phyloP scores from a whole-genome alignment of 2,888 invertebrate species.

The Anagyrus pseudococci region DNA sequence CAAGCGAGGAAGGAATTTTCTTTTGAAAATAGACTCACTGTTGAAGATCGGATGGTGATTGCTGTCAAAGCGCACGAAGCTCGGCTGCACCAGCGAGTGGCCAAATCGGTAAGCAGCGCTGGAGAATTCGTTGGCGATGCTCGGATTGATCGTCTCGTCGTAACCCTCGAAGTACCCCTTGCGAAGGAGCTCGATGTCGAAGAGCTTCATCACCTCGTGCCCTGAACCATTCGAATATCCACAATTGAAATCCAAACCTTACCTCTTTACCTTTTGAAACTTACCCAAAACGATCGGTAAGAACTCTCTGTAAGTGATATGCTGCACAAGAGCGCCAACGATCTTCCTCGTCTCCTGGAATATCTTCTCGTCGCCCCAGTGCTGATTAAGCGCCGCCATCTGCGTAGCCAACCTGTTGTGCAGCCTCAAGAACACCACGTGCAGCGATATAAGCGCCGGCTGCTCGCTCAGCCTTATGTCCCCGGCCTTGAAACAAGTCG shows the following conservation, averaged over 20 bases:
- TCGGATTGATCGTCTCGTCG: constrained; percentile 73
- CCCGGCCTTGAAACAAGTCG: constrained; percentile 79
- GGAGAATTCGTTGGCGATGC: constrained; percentile 79
- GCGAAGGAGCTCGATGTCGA: constrained; percentile 73
- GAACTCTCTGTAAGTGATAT: constrained; percentile 84
- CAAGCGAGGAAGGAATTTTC: too few species aligned
- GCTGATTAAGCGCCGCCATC: constrained; percentile 76
- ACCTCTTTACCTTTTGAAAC: not conserved
- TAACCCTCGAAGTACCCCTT: constrained; percentile 78
- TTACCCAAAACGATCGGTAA: constrained; percentile 79
- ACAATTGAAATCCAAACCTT: not conserved
- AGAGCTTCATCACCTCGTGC: constrained; percentile 75
- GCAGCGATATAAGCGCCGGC: constrained; percentile 78
- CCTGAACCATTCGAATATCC: constrained; percentile 60
- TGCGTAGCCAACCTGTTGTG: constrained; percentile 80
- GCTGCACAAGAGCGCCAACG: constrained; percentile 81
- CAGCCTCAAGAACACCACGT: constrained; percentile 77
- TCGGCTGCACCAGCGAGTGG: constrained; percentile 83
- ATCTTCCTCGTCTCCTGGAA: constrained; percentile 86
- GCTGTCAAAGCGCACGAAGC: constrained; percentile 76
- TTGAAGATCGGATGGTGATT: constrained; percentile 73
- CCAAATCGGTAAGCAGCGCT: constrained; percentile 87
- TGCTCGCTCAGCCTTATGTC: constrained; percentile 83
- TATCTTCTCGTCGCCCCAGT: constrained; percentile 88
- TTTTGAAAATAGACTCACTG: constrained; percentile 67